A percentile compares a stretch with the other conserved stretches of the same genome.
Evolutionary conservation across 2,797 vertebrate genomes (phyloP).

Genomic region (Rhynchotus rufescens): DNA sequence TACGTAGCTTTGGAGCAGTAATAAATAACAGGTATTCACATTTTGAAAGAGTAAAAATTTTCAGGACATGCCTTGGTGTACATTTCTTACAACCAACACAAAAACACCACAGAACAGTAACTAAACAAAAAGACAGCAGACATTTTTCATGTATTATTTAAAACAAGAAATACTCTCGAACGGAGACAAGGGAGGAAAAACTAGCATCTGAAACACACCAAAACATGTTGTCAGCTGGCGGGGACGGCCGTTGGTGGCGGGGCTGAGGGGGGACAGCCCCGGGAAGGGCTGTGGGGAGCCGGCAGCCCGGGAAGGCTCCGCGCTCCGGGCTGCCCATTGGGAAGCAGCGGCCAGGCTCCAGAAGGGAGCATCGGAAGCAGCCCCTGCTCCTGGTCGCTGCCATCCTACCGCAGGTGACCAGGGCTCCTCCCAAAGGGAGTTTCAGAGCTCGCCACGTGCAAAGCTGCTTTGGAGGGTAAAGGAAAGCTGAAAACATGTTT

Average conservation of each 20-base stretch:
- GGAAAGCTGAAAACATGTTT: slow-evolving; percentile 77
- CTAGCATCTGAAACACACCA: slow-evolving; percentile 39
- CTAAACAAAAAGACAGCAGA: slow-evolving; percentile 41
- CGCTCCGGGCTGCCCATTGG: neutral
- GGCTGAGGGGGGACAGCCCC: neutral
- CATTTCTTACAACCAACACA: slow-evolving; percentile 38
- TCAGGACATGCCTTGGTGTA: slow-evolving; percentile 43
- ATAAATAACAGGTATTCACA: slow-evolving; percentile 25
- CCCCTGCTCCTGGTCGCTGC: neutral
- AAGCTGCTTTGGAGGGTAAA: slow-evolving; percentile 10
- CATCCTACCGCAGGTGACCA: neutral
- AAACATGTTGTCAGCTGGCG: slow-evolving; percentile 76
- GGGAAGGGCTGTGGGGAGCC: neutral
- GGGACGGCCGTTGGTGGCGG: slow-evolving; percentile 44
- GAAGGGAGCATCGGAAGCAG: neutral
- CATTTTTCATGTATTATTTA: slow-evolving; percentile 39
- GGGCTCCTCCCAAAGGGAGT: neutral
- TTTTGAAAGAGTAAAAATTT: slow-evolving; percentile 21
- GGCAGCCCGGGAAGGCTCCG: too few relatives aligned
- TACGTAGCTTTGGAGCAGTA: slow-evolving; percentile 34
- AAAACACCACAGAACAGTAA: slow-evolving; percentile 38
- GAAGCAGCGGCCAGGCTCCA: neutral
- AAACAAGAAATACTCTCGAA: slow-evolving; percentile 55
- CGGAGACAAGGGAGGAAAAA: slow-evolving; percentile 36
- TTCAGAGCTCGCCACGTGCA: neutral